Base-by-base conservation (phyloP, 2,113 vertebrate species). In the Puntigrus tetrazona region DNA sequence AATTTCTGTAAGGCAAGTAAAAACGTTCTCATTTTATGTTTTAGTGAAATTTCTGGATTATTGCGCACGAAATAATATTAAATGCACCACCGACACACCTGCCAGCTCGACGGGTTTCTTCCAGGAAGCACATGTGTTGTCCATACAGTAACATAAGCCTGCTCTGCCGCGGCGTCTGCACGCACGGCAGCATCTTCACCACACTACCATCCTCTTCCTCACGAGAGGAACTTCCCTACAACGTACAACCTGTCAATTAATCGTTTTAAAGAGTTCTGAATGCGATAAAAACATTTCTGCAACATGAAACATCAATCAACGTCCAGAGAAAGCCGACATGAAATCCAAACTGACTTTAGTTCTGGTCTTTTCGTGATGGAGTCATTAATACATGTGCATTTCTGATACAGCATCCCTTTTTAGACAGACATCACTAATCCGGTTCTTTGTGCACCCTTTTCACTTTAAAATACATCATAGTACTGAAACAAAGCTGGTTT, bases 131-230 rank as follows among this genome's bases (percentile, higher is more conserved):
- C 63, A 67, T 34, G 0, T 20, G 63, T 31, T 67, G 29, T 67
- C 63, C 63, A 67, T 34, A 67, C 63, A 67, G 63, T 34, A 34
- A 34, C 63, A 67, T 67, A 67, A 67, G 63, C 63, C 29, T 67
- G 16, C 14, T 67, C 29, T 67, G 63, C 63, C 31, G 34, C 3
- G 63, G 29, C 1, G 31, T 67, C 29, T 67, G 63, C 31, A 67
- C 34, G 31, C 63, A 67, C 31, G 34, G 63, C 31, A 67, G 18
- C 63, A 67, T 34, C 29, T 67, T 67, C 63, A 20, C 16, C 16
- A 34, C 29, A 3, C 14, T 67, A 67, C 29, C 63, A 67, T 67
- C 63, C 63, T 67, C 31, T 3, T 67, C 29, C 63, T 67, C 29
- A 16, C 36, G 31, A 67, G 65, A 36, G 65, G 65, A 18, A 36